Percentiles rank a stretch among this genome's conserved stretches.
Conservation (phyloP, 1,140 invertebrate species). For the Calephelis virginiensis region DNA sequence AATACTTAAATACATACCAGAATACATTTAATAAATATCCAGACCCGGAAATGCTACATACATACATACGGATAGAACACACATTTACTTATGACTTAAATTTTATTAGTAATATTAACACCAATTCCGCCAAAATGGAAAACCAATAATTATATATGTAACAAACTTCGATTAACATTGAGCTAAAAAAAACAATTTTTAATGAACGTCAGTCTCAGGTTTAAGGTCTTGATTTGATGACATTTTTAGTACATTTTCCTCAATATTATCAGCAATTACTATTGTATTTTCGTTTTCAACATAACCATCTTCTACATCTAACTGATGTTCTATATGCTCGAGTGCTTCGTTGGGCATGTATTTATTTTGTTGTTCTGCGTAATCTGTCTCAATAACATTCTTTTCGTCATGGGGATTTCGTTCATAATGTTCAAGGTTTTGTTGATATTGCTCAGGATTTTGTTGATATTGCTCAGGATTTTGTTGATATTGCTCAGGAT, state of each 20-base stretch:
- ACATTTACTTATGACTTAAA: no score
- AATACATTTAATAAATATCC: no score
- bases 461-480: constrained; percentile 28
- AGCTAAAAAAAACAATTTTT: background rate
- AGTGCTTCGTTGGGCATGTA: constrained; percentile 22
- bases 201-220: constrained; percentile 17
- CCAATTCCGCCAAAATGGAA: no score
- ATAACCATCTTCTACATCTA: constrained; percentile 45
- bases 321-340: constrained; percentile 37
- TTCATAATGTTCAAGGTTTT: background rate
- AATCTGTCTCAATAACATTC: background rate
- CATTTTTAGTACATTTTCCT: constrained; percentile 19
- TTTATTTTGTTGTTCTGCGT: constrained; percentile 20
- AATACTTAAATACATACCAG: no score
- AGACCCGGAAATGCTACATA: no score
- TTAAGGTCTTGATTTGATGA: constrained; percentile 12
- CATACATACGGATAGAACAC: no score
- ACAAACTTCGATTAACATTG: no score
- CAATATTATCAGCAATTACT: constrained; percentile 16
- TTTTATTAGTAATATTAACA: no score
- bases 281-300: constrained; percentile 24
- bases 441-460: background rate
- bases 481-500: constrained; percentile 21
- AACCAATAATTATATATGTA: no score
- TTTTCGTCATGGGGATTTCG: background rate